These are phyloP conservation scores for Drosophila seguyi DNA, from an alignment of 1,140 invertebrate species.

Conservation along the genomic window DNA sequence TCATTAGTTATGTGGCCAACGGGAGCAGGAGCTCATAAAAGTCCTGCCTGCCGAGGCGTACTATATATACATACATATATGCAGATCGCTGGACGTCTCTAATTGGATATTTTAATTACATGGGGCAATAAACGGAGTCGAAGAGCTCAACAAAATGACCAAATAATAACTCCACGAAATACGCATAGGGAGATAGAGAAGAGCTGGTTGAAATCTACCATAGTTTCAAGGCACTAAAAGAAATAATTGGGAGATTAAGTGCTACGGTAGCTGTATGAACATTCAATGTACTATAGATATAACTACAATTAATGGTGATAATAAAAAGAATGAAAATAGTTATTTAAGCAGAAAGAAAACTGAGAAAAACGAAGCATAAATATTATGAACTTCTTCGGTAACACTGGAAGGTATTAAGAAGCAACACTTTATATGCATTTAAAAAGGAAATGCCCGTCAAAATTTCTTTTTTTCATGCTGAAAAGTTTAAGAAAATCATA, in stretches of 20 bases:
- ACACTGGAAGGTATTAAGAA: no score
- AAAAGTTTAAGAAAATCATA: not conserved
- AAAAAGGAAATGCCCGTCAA: no score
- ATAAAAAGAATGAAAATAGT: no score
- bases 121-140: constrained; percentile 51
- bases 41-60: constrained; percentile 5
- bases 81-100: constrained; percentile 45
- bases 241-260: not conserved
- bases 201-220: not conserved
- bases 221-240: not conserved
- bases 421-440: no score
- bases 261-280: no score
- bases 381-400: no score
- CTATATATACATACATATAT: constrained; percentile 29
- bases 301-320: no score
- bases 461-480: no score
- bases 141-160: constrained; percentile 52
- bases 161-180: constrained; percentile 68
- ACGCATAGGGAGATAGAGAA: constrained; percentile 36
- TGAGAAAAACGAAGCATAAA: no score
- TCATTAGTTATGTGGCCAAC: constrained; percentile 72
- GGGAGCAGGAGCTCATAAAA: constrained; percentile 62
- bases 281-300: no score
- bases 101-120: constrained; percentile 82
- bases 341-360: no score